phyloP scores from a whole-genome alignment of 1,140 invertebrate genomes.

The Cepaea nemoralis region DNA sequence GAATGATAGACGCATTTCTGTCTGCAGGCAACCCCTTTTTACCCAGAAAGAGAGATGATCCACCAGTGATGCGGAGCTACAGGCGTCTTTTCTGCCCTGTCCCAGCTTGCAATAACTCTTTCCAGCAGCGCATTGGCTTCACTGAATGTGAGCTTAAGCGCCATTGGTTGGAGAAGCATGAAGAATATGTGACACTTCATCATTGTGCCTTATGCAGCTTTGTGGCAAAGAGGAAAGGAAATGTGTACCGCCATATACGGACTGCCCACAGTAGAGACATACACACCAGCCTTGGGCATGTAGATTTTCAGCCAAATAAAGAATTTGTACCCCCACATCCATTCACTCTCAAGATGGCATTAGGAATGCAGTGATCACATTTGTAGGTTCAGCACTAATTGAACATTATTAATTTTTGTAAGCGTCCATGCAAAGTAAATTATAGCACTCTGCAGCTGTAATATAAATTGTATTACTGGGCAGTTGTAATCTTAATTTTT shows the following conservation, averaged over 20 bases:
- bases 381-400: no score
- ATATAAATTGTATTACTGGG: no score
- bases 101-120: constrained; percentile 14
- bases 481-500: no score
- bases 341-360: constrained; percentile 19
- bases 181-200: constrained; percentile 29
- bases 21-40: constrained; percentile 11
- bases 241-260: constrained; percentile 15
- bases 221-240: constrained; percentile 28
- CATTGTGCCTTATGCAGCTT: constrained; percentile 31
- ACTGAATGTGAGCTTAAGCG: constrained; percentile 34
- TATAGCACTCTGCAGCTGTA: no score
- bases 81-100: constrained; percentile 28
- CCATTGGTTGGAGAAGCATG: constrained; percentile 35
- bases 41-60: background rate
- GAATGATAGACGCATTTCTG: constrained; percentile 18
- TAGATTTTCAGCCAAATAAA: constrained; percentile 23
- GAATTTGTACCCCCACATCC: constrained; percentile 30
- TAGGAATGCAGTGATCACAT: background rate
- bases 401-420: no score
- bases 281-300: background rate
- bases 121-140: constrained; percentile 21
- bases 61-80: constrained; percentile 8
- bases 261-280: constrained; percentile 19
- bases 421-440: no score